Base-by-base conservation (phyloP, 2,797 vertebrate species). In the Pseudochirops corinnae region DNA sequence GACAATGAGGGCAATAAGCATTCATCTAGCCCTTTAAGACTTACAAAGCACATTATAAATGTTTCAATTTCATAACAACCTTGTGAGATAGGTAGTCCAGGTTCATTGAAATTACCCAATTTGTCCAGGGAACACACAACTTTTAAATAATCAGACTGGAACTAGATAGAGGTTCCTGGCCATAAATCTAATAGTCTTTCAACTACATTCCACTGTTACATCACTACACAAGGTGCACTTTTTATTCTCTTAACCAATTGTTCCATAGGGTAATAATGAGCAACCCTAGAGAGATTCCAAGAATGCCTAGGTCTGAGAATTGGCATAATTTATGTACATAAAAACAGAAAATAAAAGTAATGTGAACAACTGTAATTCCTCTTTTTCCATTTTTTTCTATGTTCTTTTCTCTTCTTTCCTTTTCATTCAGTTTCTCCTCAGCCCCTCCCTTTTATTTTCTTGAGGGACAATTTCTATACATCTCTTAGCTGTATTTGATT, bases 191-290 rank as follows among this genome's bases (percentile, higher is more conserved):
- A 21, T 29, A 33, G 31, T n/a, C 12, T 67, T 67, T 26, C 12
- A 1, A 13, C 24, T 46, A 21, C 7, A 46, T 82, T 82, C 67
- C n/a, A 46, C 18, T 21, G 39, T 18, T 82, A 10, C 39, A 24
- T 16, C n/a, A 46, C 62, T 46, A 9, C 26, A 60, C 3, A 87
- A 53, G 0, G 4, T 91, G 0, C 9, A 39, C 28, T 94, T 93
- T 96, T 95, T 56, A 67, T 91, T 90, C 46, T 94, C 6, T 14
- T 46, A 39, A 4, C 33, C 90, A n/a, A 95, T 82, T 67, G 95
- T 14, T 92, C 90, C 3, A 5, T 58, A 90, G 0, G 39, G 92
- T 3, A 92, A 74, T 92, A 94, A 95, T 62, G 67, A 93, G 90
- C 10, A 92, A 24, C 0, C 11, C 93, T 5, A 55, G 56, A 21